Base-by-base conservation (phyloP, 64 coral and sea anemone genomes). In the Cladopsammia gracilis region DNA sequence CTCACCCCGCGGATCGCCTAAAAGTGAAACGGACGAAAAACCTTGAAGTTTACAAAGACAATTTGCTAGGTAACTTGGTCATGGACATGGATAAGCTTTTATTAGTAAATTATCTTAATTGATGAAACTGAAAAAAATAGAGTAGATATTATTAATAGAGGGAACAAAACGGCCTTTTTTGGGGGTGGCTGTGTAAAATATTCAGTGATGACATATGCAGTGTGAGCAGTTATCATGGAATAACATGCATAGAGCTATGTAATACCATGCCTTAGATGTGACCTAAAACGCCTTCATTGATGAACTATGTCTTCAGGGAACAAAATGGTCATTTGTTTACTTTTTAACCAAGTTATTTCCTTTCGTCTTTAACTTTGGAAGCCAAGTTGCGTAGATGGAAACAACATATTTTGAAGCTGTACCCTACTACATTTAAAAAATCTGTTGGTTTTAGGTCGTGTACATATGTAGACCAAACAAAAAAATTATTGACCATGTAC, bases 1-100 rank as follows among this genome's bases (percentile, higher is more conserved):
- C 5, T 84, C 80, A 49, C 80, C 78, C 25, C 57, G 26, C 25
- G 58, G 57, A 22, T 82, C 78, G 10, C 78, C 80, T 5, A 84
- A 84, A 49, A 84, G 19, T 11, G 80, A 84, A 59, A 44, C 80
- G 48, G 61, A 84, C 20, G 80, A 84, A 68, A 84, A 84, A 50
- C 61, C 46, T 24, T 84, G 20, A 84, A 84, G 19, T 68, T 4
- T n/a, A 20, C 46, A 26, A 72, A 69, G 46, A 48, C 4, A 15
- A 43, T 49, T 49, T 75, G 53, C 53, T 56, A 49, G 19, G 15
- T n/a, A 75, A 69, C 34, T 34, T 34, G 34, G 34, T 2, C 18
- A 3, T n/a, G 44, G 47, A 75, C 18, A 3, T n/a, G 44, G 47
- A 75, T n/a, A 51, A 48, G 25, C 25, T 69, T 10, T 18, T 7